Evolutionary conservation across 1,140 invertebrate species (phyloP), one percentile per base, ranked within the genome.

Genomic region (Cephus cinctus): DNA sequence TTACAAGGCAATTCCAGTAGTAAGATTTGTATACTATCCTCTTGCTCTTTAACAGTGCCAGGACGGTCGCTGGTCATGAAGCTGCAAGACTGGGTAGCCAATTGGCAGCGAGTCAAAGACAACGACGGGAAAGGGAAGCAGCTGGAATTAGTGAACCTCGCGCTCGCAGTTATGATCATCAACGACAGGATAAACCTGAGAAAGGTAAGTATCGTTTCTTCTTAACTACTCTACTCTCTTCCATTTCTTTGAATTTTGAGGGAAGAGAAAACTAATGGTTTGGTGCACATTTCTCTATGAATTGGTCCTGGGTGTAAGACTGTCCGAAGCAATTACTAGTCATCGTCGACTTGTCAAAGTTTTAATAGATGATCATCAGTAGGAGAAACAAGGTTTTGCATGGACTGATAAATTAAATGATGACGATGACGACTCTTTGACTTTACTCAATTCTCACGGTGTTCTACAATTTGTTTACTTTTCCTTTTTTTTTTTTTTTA

Each of bases 41-140:
- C 9, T 47, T 5, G 9, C 21, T 34, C 8, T 43, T 5, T 44
- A 63, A 65, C 23, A 81, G 75, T 61, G 74, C 79, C 55, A 86
- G 88, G 69, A 89, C 87, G 11, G 86, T 89, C 12, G 83, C 85
- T 47, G 87, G 87, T 0, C 86, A 89, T 53, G 87, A 89, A 75
- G 87, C 86, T n/a, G 83, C 82, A 40, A 78, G 86, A 22, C 73
- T 89, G 15, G 86, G 81, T 30, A 85, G 84, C 52, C 86, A 88
- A 67, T 69, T 89, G 18, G 83, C 83, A 12, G 78, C 83, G 42
- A 82, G 81, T 63, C 76, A 79, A 50, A 74, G 80, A 50, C 66
- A 75, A 43, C 57, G 70, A 42, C 59, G 79, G 54, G 65, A 70
- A 50, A 77, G 71, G 32, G 71, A 80, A 57, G 55, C 65, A 61